phyloP scores from a whole-genome alignment of 2,888 invertebrate species.

The Euphydryas editha region DNA sequence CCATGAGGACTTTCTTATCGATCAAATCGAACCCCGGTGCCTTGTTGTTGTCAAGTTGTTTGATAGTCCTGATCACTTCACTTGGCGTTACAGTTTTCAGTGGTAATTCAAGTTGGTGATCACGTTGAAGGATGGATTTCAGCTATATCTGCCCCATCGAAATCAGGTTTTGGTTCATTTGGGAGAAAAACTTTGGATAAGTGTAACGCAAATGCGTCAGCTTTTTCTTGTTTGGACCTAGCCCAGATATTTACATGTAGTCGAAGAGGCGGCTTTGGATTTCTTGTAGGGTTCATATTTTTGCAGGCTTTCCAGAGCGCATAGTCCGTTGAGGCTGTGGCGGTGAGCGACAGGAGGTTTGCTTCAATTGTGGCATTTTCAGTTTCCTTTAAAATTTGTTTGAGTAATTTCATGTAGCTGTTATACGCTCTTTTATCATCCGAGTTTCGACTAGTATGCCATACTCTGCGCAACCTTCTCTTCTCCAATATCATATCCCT shows the following conservation, averaged over 20 bases:
- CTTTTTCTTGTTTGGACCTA: too few species aligned
- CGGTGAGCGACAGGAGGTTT: constrained; percentile 2
- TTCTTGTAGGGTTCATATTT: too few species aligned
- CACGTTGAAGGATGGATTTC: too few species aligned
- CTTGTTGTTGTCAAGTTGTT: too few species aligned
- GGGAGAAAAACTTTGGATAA: too few species aligned
- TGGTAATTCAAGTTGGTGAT: too few species aligned
- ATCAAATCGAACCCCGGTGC: too few species aligned
- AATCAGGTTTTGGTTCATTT: too few species aligned
- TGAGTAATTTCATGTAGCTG: constrained; percentile 20
- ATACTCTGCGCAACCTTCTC: constrained; percentile 28
- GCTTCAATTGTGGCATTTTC: constrained; percentile 8
- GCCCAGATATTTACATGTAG: too few species aligned
- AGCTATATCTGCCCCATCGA: too few species aligned
- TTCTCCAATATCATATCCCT: constrained; percentile 36
- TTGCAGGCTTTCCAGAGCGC: constrained; percentile 35
- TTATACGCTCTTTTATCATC: constrained; percentile 34
- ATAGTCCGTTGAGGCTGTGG: constrained; percentile 27
- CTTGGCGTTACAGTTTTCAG: not conserved
- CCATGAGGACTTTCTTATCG: not conserved
- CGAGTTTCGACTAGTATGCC: constrained; percentile 36
- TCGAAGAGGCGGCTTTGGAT: constrained; percentile 7
- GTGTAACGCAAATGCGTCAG: too few species aligned
- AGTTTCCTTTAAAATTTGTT: constrained; percentile 17
- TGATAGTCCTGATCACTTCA: not conserved